Conservation (phyloP, 2,113 vertebrate genomes). For the Astur gentilis region DNA sequence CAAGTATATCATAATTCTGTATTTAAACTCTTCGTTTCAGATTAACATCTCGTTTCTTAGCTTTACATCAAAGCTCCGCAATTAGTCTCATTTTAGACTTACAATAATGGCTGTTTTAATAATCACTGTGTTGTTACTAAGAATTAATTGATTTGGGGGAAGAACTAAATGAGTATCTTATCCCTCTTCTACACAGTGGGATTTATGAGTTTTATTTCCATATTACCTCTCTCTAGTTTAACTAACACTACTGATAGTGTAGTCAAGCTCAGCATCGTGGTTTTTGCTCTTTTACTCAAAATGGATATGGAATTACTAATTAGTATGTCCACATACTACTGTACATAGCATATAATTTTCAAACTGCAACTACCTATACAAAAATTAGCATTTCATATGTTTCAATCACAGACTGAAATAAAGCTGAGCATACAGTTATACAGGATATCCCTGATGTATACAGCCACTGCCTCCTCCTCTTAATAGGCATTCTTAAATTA, state of each 20-base stretch:
- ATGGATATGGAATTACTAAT: not conserved
- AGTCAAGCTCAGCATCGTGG: not conserved
- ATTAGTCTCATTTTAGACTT: conserved; percentile 10
- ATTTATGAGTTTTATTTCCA: conserved; percentile 36
- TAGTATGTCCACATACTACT: not conserved
- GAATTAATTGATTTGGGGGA: conserved; percentile 17
- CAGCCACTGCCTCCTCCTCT: not conserved
- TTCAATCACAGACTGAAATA: not conserved
- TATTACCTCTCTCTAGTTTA: not conserved
- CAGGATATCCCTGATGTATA: not conserved
- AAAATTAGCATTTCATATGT: not conserved
- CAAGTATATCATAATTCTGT: conserved; percentile 70
- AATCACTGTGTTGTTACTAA: conserved; percentile 13
- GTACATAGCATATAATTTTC: not conserved
- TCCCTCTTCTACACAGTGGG: not conserved
- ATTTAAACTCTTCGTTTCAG: conserved; percentile 60
- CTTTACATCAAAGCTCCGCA: conserved; percentile 32
- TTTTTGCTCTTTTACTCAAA: not conserved
- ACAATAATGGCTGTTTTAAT: conserved; percentile 48
- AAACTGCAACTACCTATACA: not conserved
- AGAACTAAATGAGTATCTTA: conserved; percentile 14
- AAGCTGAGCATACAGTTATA: not conserved
- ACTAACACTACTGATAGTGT: not conserved
- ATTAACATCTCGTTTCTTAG: conserved; percentile 56
- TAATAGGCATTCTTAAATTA: conserved; percentile 24